A percentile compares a stretch with the other conserved stretches of the same genome.
Evolutionary conservation across 2,797 vertebrate genomes (phyloP).

Genomic region (Parauchenoglanis punctatus): DNA sequence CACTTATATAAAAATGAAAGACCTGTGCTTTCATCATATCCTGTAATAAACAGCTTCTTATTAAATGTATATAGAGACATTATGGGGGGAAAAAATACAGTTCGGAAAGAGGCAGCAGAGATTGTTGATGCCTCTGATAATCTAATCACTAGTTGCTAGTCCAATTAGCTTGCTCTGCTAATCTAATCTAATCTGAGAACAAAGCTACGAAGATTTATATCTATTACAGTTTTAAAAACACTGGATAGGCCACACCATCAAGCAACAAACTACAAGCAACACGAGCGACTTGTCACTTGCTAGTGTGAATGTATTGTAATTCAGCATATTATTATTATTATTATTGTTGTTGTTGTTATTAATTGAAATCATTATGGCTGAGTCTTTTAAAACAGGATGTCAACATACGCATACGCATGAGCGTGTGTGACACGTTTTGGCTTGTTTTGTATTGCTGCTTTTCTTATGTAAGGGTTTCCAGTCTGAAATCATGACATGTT

Average conservation of each 20-base stretch:
- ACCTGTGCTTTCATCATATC: background rate
- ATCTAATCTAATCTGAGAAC: background rate
- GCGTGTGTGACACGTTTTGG: too few species aligned
- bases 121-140: background rate
- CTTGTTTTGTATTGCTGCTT: background rate
- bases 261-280: too few species aligned
- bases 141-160: too few species aligned
- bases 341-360: too few species aligned
- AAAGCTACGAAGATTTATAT: background rate
- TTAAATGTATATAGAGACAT: background rate
- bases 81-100: background rate
- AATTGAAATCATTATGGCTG: too few species aligned
- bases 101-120: background rate
- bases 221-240: background rate
- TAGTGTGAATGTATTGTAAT: background rate
- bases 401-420: too few species aligned
- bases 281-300: too few species aligned
- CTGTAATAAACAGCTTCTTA: background rate
- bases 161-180: background rate
- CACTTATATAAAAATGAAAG: background rate
- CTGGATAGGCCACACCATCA: too few species aligned
- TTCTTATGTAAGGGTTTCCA: background rate
- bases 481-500: background rate
- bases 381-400: too few species aligned
- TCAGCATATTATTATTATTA: background rate